A percentile compares a stretch with the other conserved stretches of the same genome.
phyloP scores from a whole-genome alignment of 2,797 vertebrate genomes.

The Falco rusticolus region DNA sequence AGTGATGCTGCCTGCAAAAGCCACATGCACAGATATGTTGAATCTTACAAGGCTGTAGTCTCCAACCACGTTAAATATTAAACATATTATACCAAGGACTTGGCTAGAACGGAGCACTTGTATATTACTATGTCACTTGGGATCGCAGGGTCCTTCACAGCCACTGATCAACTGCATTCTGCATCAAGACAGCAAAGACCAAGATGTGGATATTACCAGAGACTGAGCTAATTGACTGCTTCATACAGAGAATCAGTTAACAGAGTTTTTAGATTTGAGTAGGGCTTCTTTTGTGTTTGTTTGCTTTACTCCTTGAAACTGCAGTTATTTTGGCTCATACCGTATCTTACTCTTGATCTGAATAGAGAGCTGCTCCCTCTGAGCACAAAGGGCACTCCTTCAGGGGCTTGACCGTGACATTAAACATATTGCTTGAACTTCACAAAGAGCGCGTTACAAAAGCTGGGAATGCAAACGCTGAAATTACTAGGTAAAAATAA shows the following conservation, averaged over 20 bases:
- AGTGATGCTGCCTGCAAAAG: constrained; percentile 89
- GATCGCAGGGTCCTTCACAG: background rate
- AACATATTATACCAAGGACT: background rate
- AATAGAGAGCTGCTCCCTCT: background rate
- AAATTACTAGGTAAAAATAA: background rate
- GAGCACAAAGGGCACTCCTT: background rate
- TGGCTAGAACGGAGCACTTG: background rate
- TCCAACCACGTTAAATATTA: background rate
- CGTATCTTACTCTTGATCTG: background rate
- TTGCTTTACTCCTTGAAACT: background rate
- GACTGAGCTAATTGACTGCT: background rate
- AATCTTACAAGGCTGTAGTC: background rate
- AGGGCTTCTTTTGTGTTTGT: background rate
- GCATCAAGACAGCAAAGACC: background rate
- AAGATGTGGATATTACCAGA: background rate
- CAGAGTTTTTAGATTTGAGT: background rate
- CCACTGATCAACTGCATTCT: background rate
- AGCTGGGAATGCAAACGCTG: background rate
- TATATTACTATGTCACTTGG: rapidly evolving
- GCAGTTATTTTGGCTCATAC: background rate
- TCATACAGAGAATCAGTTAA: background rate
- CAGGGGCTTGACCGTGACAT: background rate
- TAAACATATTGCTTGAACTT: background rate
- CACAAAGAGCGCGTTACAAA: background rate
- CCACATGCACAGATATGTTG: background rate